phyloP scores from a whole-genome alignment of 2,888 invertebrate genomes.

The Uropetala carovei region DNA sequence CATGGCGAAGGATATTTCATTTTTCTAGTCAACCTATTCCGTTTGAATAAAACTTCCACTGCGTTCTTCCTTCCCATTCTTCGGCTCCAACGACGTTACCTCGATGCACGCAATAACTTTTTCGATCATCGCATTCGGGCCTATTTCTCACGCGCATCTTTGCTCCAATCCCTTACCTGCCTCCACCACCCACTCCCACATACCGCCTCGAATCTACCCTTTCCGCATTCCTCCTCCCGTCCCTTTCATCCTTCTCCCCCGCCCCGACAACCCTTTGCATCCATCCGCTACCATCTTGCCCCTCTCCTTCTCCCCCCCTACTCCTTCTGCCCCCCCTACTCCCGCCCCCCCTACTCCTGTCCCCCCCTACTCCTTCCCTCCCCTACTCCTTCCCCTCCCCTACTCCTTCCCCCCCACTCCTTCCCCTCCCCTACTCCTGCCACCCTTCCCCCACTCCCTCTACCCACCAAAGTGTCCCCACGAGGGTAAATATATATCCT shows the following conservation, averaged over 20 bases:
- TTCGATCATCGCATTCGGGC: constrained; percentile 29
- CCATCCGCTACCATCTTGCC: background rate
- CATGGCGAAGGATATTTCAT: constrained; percentile 40
- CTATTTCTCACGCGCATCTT: background rate
- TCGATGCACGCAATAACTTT: constrained; percentile 35
- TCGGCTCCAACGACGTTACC: constrained; percentile 6
- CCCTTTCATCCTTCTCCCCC: background rate
- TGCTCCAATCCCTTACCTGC: background rate
- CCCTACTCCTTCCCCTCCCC: background rate
- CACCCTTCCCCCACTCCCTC: background rate
- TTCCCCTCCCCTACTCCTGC: no score
- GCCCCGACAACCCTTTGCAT: background rate
- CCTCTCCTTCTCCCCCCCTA: background rate
- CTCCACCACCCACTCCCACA: background rate
- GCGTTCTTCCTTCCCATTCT: background rate
- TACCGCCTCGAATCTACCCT: background rate
- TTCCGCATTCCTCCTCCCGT: background rate
- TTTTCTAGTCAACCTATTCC: constrained; percentile 7
- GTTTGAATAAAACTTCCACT: constrained; percentile 14
- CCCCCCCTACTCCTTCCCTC: background rate
- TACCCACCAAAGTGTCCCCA: constrained; percentile 45
- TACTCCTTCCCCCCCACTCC: background rate
- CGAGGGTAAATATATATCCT: constrained; percentile 50
- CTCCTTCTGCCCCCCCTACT: background rate
- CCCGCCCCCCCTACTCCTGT: background rate